These are phyloP conservation scores for Drosophila kurseongensis DNA, from an alignment of 1,140 invertebrate genomes.

Conservation along the genomic window DNA sequence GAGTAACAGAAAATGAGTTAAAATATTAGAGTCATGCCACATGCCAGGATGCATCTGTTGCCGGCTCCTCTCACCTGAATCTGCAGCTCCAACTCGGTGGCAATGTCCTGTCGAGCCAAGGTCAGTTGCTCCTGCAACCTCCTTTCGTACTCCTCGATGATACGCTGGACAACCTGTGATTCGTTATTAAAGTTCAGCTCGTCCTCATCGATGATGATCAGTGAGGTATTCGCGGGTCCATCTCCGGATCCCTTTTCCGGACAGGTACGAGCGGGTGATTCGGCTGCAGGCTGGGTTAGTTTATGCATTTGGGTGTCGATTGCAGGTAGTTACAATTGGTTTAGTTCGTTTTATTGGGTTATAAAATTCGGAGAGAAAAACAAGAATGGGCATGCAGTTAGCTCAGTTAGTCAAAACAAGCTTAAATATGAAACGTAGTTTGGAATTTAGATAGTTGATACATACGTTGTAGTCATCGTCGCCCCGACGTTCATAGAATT, in stretches of 20 bases:
- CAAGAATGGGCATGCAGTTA: conserved; percentile 70
- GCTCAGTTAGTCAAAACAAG: conserved; percentile 48
- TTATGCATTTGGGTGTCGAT: conserved; percentile 25
- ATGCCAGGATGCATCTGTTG: neutral
- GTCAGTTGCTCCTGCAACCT: conserved; percentile 87
- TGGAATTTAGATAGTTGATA: neutral
- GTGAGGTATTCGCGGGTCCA: conserved; percentile 53
- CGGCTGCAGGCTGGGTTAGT: conserved; percentile 54
- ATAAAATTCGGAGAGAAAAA: conserved; percentile 47
- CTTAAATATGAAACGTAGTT: neutral
- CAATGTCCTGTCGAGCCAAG: conserved; percentile 87
- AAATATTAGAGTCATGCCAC: conserved; percentile 9
- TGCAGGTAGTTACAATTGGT: conserved; percentile 63
- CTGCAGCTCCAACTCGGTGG: conserved; percentile 86
- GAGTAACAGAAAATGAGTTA: conserved; percentile 11
- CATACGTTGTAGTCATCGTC: conserved; percentile 81
- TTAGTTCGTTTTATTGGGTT: conserved; percentile 64
- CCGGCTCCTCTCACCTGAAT: conserved; percentile 86
- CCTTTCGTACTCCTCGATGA: conserved; percentile 85
- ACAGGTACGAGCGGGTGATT: conserved; percentile 58
- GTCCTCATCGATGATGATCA: conserved; percentile 82
- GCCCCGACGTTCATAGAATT: conserved; percentile 69
- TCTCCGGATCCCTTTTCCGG: conserved; percentile 6
- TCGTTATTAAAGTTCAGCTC: conserved; percentile 78
- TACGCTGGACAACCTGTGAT: conserved; percentile 84